Base-by-base conservation (phyloP, 1,140 invertebrate genomes). In the Caenorhabditis remanei region DNA sequence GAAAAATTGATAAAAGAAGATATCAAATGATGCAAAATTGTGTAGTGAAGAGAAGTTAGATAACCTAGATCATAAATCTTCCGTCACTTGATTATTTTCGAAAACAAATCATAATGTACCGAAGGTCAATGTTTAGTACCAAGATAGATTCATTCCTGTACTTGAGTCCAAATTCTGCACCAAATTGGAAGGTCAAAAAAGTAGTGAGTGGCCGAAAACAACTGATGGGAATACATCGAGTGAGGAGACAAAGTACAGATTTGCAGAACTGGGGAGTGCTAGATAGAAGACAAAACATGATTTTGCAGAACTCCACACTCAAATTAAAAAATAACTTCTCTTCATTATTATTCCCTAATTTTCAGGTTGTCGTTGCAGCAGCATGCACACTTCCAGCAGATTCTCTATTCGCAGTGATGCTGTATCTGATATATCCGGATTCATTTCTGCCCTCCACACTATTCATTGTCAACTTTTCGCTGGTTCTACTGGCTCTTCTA, bases 301-400 rank as follows among this genome's bases (percentile, higher is more conserved):
- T 50, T 50, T 50, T 50, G 6, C 13, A 50, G 48, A 50, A 7
- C 6, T 7, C 6, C 6, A 50, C 6, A 50, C 13, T 50, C 9
- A 16, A 53, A 53, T 9, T 11, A 0, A 53, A 53, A 53, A 53
- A 11, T 6, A 53, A 53, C 0, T 53, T 8, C 0, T 53, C 50
- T 53, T 14, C 2, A 11, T 16, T 50, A 1, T 16, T 16, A 11
- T 50, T 50, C 14, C 4, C 50, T 21, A 21, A 58, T 58, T 71
- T 79, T 24, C 71, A 79, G 71, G 71, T 79, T 50, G 71, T 79
- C n/a, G 71, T 79, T 13, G 71, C 71, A 6, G 71, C 71, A 50
- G 71, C 71, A 79, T 79, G 71, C 71, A 79, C 71, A n/a, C 71
- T 79, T 32, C 71, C 71, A 79, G 71, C 71, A 79, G 71, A 79